Evolutionary conservation across 2,888 invertebrate species (phyloP), one percentile per base, ranked within the genome.

Genomic region (Deilephila elpenor): DNA sequence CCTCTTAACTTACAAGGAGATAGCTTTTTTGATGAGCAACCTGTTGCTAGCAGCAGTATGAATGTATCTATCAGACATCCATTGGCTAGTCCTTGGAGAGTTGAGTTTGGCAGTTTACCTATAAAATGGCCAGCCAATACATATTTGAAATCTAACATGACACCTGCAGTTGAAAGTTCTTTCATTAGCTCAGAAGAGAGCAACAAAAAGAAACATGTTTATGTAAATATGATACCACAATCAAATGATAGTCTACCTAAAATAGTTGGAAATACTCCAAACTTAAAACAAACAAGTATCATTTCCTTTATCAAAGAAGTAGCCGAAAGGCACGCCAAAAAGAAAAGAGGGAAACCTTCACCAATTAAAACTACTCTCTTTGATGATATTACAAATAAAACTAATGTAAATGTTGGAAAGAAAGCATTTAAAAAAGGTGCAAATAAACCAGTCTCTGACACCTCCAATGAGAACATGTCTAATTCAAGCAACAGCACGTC

Each of bases 141-240:
- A 7, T 92, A 94, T 83, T 86, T 94, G 0, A 95, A 95, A 78
- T 78, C 95, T 11, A 92, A 95, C 75, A 94, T 95, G 95, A 95
- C 95, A 62, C 95, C 95, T 60, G 93, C 95, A 17, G 88, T 93
- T 25, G 95, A 95, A 76, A 87, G 90, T 73, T 94, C 94, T 6
- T 94, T 92, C 73, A 87, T 93, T 0, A 89, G 90, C 75, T 82
- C 87, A 64, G 87, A 88, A 79, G 90, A 90, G 44, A 80, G 79
- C 19, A 80, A 77, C 20, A 91, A 86, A 76, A 93, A 90, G 80
- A 93, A 91, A 83, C 93, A 94, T 91, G 91, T 94, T 1, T 94
- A 93, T 75, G 93, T 93, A 19, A 90, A 93, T 74, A 82, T 94
- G 74, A 77, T 91, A 7, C 78, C 85, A 25, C 84, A 89, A 72